Base-by-base conservation (phyloP, 2,888 invertebrate species). In the Pantelozetes paolii region DNA sequence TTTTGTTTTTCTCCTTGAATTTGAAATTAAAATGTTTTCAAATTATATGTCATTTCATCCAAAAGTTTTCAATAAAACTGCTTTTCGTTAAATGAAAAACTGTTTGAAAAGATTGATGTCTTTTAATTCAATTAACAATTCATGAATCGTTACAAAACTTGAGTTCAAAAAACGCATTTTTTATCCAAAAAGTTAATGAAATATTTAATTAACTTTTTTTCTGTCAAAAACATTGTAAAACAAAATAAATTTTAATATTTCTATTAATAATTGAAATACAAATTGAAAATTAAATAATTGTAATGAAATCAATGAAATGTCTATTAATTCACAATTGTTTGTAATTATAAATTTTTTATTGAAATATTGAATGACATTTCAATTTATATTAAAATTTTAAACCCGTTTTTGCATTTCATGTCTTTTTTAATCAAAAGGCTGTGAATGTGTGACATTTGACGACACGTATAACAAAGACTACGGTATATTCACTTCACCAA, bases 401-500 rank as follows among this genome's bases (percentile, higher is more conserved):
- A 8, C 36, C 9, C 5, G 18, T 23, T 57, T 3, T 23, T 57
- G 23, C 13, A 36, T 36, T 36, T 9, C n/a, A n/a, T n/a, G n/a
- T n/a, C n/a, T n/a, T n/a, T n/a, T n/a, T n/a, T n/a, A n/a, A 45
- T 45, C 2, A 6, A 15, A 20, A 67, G 67, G 67, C 83, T 93
- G 93, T 83, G 87, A 89, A 80, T 93, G 93, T 83, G 85, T 92
- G 79, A 87, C 89, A 77, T 92, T 88, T 85, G 89, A 90, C 80
- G 89, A 89, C 78, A 89, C 89, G 77, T 89, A 88, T 82, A 89
- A 89, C 79, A 89, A 88, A 83, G 89, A 89, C 81, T 88, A 87
- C 78, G 92, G 91, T 77, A 87, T 86, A 67, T 92, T 92, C 85
- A 89, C 88, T 81, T 91, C 91, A 79, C 92, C 92, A 20, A 90